Base-by-base conservation (phyloP, 2,888 invertebrate species). In the Ypsolopha scabrella region DNA sequence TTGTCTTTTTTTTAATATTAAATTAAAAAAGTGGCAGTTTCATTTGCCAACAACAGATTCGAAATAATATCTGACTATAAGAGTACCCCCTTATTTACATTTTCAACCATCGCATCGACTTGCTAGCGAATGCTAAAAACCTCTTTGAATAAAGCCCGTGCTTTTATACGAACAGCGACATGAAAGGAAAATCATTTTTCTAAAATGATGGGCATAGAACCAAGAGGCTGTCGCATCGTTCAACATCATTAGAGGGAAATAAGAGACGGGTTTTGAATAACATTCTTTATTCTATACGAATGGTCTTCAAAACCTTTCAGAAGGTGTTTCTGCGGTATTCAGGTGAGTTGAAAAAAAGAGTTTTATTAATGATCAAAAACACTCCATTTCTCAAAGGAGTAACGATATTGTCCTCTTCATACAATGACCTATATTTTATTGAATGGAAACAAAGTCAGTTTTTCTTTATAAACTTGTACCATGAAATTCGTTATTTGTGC, bases 151-250 rank as follows among this genome's bases (percentile, higher is more conserved):
- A 79, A 76, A 80, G 72, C 24, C 75, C 78, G 70, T 73, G 64
- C 74, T 66, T 80, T 70, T 72, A 73, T 78, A 65, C 61, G 66
- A 10, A 11, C 8, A 49, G 8, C 43, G 64, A 64, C 58, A 64
- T 80, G 76, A 81, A 83, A 77, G 69, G 68, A 74, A 72, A 75
- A 70, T 70, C 74, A 76, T 76, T 80, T 80, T 75, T 78, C 68
- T 73, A 64, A 72, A 77, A 80, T 75, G 74, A 75, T 72, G 72
- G 68, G 61, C 56, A 62, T 56, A 48, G 63, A 68, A 68, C 67
- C 74, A 76, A 72, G 66, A 65, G 71, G 60, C 71, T 67, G 72
- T 72, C 72, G 74, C 75, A 73, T 72, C 78, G 75, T 79, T 80
- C 77, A 77, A 79, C 78, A 74, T 80, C 79, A 81, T 82, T 80